Conservation (phyloP, 1,140 invertebrate genomes). For the Drosophila miranda region DNA sequence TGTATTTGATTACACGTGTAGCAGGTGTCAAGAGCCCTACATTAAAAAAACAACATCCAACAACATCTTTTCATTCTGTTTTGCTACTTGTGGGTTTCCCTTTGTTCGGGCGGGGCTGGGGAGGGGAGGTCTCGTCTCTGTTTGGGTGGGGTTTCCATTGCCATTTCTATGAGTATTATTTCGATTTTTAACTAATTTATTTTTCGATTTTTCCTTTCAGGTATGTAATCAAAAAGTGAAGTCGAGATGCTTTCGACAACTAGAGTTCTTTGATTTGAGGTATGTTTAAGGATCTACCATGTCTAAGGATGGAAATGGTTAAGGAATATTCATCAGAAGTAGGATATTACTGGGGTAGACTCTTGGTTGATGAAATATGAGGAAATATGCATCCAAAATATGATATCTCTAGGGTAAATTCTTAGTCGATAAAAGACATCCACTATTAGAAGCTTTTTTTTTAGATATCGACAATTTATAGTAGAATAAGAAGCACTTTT, state of each 20-base stretch:
- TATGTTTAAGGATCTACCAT: background rate
- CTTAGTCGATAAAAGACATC: too few species aligned
- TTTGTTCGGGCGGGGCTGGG: constrained; percentile 13
- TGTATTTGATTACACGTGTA: constrained; percentile 78
- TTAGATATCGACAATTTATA: too few species aligned
- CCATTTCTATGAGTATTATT: constrained; percentile 23
- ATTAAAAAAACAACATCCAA: constrained; percentile 27
- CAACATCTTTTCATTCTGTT: constrained; percentile 29
- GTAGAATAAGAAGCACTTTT: too few species aligned
- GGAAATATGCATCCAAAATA: too few species aligned
- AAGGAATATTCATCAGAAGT: too few species aligned
- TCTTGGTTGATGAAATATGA: too few species aligned
- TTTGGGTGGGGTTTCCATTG: constrained; percentile 38
- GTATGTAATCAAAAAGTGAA: constrained; percentile 34
- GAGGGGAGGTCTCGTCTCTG: background rate
- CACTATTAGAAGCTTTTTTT: too few species aligned
- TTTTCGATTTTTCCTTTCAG: constrained; percentile 41
- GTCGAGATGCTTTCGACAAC: too few species aligned
- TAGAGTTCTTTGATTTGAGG: too few species aligned
- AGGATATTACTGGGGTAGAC: too few species aligned
- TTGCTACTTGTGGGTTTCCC: constrained; percentile 54
- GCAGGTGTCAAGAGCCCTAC: constrained; percentile 31
- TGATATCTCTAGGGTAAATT: too few species aligned
- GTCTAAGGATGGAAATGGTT: background rate
- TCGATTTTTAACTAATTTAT: constrained; percentile 22